These are phyloP conservation scores for Diarsia mendica DNA, from an alignment of 2,888 invertebrate genomes.

Conservation along the genomic window DNA sequence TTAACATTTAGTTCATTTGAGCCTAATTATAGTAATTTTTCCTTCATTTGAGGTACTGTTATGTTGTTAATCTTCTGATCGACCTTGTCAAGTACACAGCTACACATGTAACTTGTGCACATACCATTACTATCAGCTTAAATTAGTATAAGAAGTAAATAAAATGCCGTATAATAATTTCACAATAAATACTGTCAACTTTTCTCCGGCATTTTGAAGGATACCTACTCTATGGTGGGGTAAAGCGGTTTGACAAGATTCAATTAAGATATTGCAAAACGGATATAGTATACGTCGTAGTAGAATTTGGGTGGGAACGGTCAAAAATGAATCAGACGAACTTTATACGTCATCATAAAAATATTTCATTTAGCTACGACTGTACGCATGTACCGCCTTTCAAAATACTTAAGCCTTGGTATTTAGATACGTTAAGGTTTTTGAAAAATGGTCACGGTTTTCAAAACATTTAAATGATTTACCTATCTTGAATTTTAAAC, in stretches of 20 bases:
- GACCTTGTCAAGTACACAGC: constrained; percentile 29
- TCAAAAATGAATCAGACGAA: constrained; percentile 38
- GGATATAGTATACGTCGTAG: constrained; percentile 37
- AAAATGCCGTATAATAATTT: constrained; percentile 65
- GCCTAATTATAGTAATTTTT: constrained; percentile 1
- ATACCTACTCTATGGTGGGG: constrained; percentile 53
- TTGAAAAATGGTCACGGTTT: constrained; percentile 21
- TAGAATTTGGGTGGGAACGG: constrained; percentile 28
- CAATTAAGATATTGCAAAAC: constrained; percentile 57
- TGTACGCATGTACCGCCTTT: constrained; percentile 12
- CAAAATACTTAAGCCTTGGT: constrained; percentile 46
- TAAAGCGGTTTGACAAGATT: constrained; percentile 48
- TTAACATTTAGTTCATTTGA: background rate
- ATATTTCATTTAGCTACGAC: constrained; percentile 21
- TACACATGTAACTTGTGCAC: constrained; percentile 19
- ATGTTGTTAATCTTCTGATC: constrained; percentile 4
- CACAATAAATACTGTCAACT: constrained; percentile 63
- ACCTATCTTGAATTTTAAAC: background rate
- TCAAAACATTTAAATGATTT: background rate
- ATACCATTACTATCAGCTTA: constrained; percentile 37
- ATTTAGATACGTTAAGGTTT: constrained; percentile 13
- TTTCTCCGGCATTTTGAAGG: constrained; percentile 65
- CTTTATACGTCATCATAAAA: constrained; percentile 10
- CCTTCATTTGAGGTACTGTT: constrained; percentile 11
- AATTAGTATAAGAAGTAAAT: constrained; percentile 61